Conservation (phyloP, 2,113 vertebrate species). For the Columba livia region DNA sequence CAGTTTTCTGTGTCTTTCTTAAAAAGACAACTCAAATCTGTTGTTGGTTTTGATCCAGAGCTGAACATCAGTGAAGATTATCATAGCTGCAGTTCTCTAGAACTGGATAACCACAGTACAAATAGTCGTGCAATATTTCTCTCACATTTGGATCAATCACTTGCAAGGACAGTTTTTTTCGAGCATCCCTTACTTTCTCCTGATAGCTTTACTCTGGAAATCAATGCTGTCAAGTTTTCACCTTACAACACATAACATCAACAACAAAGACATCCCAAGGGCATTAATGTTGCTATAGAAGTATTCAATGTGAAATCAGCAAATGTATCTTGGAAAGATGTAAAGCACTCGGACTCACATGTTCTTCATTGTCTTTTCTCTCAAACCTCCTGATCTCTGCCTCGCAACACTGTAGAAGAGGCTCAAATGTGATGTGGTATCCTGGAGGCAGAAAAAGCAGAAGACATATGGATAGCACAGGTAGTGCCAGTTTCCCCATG, state of each 20-base stretch:
- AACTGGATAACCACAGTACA: not conserved
- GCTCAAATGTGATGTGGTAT: not conserved
- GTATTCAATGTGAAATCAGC: not conserved
- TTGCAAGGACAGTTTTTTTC: not conserved
- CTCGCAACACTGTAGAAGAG: not conserved
- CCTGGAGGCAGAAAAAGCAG: not conserved
- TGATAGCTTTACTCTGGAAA: not conserved
- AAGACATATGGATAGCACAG: not conserved
- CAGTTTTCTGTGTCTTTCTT: not conserved
- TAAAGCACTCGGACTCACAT: not conserved
- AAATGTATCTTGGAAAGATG: not conserved
- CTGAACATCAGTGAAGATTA: not conserved
- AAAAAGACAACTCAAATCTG: not conserved
- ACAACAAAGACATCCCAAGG: not conserved
- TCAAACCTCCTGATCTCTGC: not conserved
- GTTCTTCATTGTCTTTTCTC: not conserved
- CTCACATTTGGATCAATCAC: not conserved
- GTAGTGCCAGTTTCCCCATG: not conserved
- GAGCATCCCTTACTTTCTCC: not conserved
- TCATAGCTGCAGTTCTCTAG: not conserved
- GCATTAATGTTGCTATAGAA: not conserved
- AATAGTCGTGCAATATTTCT: not conserved
- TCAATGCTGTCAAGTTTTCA: not conserved
- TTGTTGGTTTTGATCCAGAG: not conserved
- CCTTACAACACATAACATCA: not conserved